A percentile compares a stretch with the other conserved stretches of the same genome.
Conservation (phyloP, 2,888 invertebrate species). For the Mystacides longicornis region DNA sequence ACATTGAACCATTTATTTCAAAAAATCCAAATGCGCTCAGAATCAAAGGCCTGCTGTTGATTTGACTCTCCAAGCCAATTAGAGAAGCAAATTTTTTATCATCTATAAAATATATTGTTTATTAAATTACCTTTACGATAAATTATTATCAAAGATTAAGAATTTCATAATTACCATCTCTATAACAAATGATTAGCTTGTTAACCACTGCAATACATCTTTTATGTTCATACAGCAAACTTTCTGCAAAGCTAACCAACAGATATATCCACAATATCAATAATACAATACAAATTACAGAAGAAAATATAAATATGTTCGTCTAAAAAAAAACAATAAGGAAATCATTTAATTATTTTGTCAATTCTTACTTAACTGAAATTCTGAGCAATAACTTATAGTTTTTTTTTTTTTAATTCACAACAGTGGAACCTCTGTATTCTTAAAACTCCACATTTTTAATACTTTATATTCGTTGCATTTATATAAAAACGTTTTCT, state of each 20-base stretch:
- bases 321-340: too few relatives aligned
- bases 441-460: too few relatives aligned
- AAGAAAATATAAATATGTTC: too few relatives aligned
- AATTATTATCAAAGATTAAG: background rate
- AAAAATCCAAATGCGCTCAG: conserved; percentile 7
- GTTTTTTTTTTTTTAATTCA: too few relatives aligned
- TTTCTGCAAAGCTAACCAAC: background rate
- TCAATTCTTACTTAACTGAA: too few relatives aligned
- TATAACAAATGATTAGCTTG: conserved; percentile 5
- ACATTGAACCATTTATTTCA: background rate
- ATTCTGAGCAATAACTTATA: too few relatives aligned
- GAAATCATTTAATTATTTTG: too few relatives aligned
- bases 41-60: conserved; percentile 3
- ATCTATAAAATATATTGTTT: conserved; percentile 4
- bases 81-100: background rate
- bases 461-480: too few relatives aligned
- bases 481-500: too few relatives aligned
- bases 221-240: conserved; percentile 9
- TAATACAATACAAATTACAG: too few relatives aligned
- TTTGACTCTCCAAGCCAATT: conserved; percentile 1
- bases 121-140: background rate
- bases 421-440: too few relatives aligned
- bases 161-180: background rate
- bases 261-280: too few relatives aligned
- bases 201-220: conserved; percentile 3